Evolutionary conservation across 2,113 vertebrate genomes (phyloP), one percentile per base, ranked within the genome.

Genomic region (Tonatia bakeri): DNA sequence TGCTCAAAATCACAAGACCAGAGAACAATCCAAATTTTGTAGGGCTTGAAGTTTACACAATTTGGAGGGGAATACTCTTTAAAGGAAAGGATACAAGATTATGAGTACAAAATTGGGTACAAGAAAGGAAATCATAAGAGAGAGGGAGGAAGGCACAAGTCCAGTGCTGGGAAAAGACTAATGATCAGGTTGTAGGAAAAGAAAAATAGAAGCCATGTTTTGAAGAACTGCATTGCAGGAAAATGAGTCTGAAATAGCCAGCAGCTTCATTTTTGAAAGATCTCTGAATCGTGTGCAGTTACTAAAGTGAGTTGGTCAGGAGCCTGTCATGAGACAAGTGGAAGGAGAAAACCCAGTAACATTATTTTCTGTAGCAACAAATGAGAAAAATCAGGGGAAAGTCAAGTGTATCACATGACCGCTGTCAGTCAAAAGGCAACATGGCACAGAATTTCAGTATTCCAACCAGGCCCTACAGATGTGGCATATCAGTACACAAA

Each of bases 311-410:
- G 99, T 99, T 16, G 99, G 99, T n/a, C 99, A 99, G 98, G 99
- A 99, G 96, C 99, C 99, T 0, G 98, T 99, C 81, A 99, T 99
- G 99, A 99, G 99, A 96, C 99, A 99, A 96, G 98, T 99, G 90
- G 99, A 99, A 0, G 99, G 99, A 19, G 98, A 93, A 93, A 99
- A 99, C 96, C 99, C 99, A 0, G 99, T 99, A 61, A 99, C 99
- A 83, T 99, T 99, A 97, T 99, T 99, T 98, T 99, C 99, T 5
- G n/a, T 99, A 79, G 99, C 99, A 20, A 99, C 99, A 87, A 99
- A 99, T 61, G 99, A 99, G 97, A 99, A 99, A 98, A 99, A 50
- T 98, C 99, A 0, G 99, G 98, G 50, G 99, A 99, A 0, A 98
- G 96, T 45, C 99, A 99, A 59, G n/a, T 4, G 0, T 96, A 83